Percentiles rank a stretch among this genome's conserved stretches.
phyloP scores from a whole-genome alignment of 2,113 vertebrate genomes.

The Maccullochella peelii region DNA sequence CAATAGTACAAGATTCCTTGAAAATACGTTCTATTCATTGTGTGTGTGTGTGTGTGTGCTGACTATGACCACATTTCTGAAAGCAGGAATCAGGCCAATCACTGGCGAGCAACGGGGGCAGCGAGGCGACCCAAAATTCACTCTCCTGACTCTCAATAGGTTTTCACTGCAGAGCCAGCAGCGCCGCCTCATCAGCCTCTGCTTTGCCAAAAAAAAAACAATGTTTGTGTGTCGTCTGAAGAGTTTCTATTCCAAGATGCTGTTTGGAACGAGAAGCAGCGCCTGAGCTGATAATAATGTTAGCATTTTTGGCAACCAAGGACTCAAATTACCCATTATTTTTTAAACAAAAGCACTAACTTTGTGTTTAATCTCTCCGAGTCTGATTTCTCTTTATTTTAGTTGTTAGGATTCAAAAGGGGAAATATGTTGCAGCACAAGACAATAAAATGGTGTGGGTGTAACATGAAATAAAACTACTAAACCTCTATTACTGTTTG shows the following conservation, averaged over 20 bases:
- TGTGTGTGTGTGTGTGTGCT: constrained; percentile 2
- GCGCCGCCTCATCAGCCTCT: constrained; percentile 22
- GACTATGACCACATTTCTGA: constrained; percentile 20
- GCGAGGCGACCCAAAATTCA: constrained; percentile 53
- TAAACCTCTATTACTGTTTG: neutral
- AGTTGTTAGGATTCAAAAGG: neutral
- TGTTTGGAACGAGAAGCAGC: constrained; percentile 25
- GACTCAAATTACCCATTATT: neutral
- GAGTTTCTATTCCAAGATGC: constrained; percentile 35
- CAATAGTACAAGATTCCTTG: constrained; percentile 6
- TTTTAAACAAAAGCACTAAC: too few species aligned
- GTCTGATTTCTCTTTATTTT: neutral
- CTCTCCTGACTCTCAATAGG: constrained; percentile 56
- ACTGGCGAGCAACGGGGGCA: constrained; percentile 38
- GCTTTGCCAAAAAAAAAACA: constrained; percentile 46
- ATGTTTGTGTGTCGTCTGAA: constrained; percentile 55
- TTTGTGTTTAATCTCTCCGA: too few species aligned
- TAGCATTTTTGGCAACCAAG: constrained; percentile 13
- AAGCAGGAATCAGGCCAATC: constrained; percentile 60
- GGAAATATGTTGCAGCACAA: neutral
- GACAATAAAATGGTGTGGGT: neutral
- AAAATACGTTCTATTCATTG: neutral
- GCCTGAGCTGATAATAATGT: constrained; percentile 53
- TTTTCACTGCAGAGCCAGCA: constrained; percentile 50
- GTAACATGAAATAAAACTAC: neutral